Base-by-base conservation (phyloP, 2,888 invertebrate genomes). In the Andrena bicolor region DNA sequence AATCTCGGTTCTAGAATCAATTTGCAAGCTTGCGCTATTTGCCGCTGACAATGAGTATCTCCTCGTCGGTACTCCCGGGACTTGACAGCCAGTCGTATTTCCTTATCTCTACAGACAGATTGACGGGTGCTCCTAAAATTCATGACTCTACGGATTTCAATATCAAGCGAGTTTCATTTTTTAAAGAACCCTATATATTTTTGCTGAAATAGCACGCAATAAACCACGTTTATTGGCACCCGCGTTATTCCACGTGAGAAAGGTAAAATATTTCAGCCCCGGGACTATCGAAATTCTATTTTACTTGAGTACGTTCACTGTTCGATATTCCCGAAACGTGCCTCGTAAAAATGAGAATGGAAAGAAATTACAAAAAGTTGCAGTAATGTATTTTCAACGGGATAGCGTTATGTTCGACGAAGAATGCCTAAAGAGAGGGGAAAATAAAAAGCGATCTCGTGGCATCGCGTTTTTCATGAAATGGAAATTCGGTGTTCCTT, bases 401-500 rank as follows among this genome's bases (percentile, higher is more conserved):
- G 32, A 23, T 20, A 48, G n/a, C 48, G 4, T 7, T 30, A 8
- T 30, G 26, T 60, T 23, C 35, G 51, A 20, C n/a, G 23, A 51
- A 32, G 60, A 60, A 30, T 35, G 16, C n/a, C 4, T 28, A n/a
- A 53, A 61, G 16, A 41, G 48, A 51, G n/a, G 51, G 26, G 10
- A 0, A 0, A 61, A 30, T 58, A 20, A 48, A 23, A 64, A 26
- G 13, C 7, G 16, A 20, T 2, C 61, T 4, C 23, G 49, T n/a
- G 20, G 35, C 23, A 13, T 10, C 20, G 23, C 58, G 76, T 66
- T 70, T 58, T 20, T 23, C 69, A 63, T 10, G 65, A 56, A 78
- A 75, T 70, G 70, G 75, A 86, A 81, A 81, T 77, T 71, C 76
- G 68, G 58, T 72, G 74, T 73, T 70, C 80, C 75, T 76, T 76